phyloP scores from a whole-genome alignment of 2,113 vertebrate species.

The Copsychus sechellarum region DNA sequence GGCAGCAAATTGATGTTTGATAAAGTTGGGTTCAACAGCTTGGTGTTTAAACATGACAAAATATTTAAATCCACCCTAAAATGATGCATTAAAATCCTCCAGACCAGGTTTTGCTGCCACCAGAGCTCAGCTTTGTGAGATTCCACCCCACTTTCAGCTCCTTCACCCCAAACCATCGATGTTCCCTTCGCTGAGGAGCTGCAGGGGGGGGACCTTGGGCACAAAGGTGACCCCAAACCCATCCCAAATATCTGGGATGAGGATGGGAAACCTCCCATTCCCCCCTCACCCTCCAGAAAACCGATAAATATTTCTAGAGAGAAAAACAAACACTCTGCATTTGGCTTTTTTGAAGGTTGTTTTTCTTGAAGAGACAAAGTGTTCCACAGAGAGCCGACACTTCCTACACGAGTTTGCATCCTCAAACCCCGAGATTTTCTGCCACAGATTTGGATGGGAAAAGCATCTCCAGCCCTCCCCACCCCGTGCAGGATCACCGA shows the following conservation, averaged over 20 bases:
- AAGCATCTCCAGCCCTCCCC: not conserved
- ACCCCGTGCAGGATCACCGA: rapidly evolving
- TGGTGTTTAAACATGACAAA: not conserved
- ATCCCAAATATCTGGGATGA: rapidly evolving
- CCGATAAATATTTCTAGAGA: not conserved
- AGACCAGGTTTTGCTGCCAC: not conserved
- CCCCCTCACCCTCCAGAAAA: rapidly evolving
- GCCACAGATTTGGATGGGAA: not conserved
- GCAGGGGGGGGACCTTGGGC: rapidly evolving
- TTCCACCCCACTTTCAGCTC: rapidly evolving
- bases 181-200: rapidly evolving
- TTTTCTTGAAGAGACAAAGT: conserved; percentile 55
- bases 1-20: rapidly evolving
- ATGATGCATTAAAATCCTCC: rapidly evolving
- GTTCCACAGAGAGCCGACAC: conserved; percentile 50
- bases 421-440: conserved; percentile 13
- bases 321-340: not conserved
- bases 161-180: rapidly evolving
- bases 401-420: conserved; percentile 57
- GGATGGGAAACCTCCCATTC: not conserved
- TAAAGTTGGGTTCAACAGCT: rapidly evolving
- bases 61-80: not conserved
- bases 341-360: conserved; percentile 12
- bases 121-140: not conserved
- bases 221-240: rapidly evolving